Base-by-base conservation (phyloP, 2,113 vertebrate species). In the Zosterops borbonicus region DNA sequence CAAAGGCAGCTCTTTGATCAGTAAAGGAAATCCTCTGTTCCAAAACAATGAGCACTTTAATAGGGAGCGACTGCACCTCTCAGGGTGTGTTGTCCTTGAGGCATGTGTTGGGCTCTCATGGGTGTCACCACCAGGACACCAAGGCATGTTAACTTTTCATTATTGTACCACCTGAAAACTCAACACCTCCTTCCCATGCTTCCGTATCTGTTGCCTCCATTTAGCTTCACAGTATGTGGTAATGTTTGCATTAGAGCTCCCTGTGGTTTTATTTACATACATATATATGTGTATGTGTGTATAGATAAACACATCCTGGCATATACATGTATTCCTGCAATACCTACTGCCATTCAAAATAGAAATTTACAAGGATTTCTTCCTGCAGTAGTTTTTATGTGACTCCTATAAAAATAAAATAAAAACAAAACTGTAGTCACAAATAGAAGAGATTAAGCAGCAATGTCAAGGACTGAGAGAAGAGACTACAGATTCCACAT, bases 1-100 rank as follows among this genome's bases (percentile, higher is more conserved):
- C 73, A 87, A 78, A 92, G 49, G 70, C 69, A 89, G 74, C 13
- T 82, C 81, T 96, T 95, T 91, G 84, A 92, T 97, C 81, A 56
- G 65, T 21, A 49, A 60, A 86, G 81, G 14, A 87, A 89, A 35
- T 44, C 70, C 64, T 52, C 4, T 0, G 37, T 60, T 92, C 65
- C 65, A 64, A 78, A 92, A 71, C 89, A 90, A 68, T 10, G 37
- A 84, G 69, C 62, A n/a, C 44, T 64, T 78, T 56, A 47, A 64
- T 5, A 71, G 42, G 53, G 27, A 89, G 14, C 0, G 1, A 58
- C 39, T 55, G 33, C n/a, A 27, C 12, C 33, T 62, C 35, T 27
- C 24, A 1, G 9, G 76, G 6, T 39, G 13, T 24, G 13, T 5
- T 19, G 39, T 58, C 78, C 83, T 73, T 63, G 52, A 58, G 65